Percentiles rank a stretch among this genome's conserved stretches.
Evolutionary conservation across 2,797 vertebrate genomes (phyloP).

Genomic region (Leptodactylus fallax): DNA sequence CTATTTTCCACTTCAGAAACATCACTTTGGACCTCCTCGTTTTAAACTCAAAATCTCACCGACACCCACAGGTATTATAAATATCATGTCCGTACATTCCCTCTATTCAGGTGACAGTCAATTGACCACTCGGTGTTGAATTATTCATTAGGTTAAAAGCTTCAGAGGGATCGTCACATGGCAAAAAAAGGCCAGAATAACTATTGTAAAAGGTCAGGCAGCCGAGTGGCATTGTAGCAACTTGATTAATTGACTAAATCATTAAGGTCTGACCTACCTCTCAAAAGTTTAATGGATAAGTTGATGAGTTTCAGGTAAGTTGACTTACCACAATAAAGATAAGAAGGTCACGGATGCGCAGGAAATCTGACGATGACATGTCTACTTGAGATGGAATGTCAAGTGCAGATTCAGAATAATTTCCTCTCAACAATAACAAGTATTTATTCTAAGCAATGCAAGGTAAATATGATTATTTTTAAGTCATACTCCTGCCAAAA

Average conservation of each 20-base stretch:
- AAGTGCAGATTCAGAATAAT: conserved; percentile 22
- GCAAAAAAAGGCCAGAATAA: conserved; percentile 70
- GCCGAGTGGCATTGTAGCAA: conserved; percentile 58
- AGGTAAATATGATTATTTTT: conserved; percentile 28
- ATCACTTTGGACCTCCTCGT: conserved; percentile 16
- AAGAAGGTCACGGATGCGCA: conserved; percentile 53
- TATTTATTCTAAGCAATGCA: conserved; percentile 31
- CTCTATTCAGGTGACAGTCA: conserved; percentile 50
- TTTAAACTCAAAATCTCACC: conserved; percentile 22
- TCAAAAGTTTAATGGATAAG: conserved; percentile 69
- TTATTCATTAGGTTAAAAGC: conserved; percentile 65
- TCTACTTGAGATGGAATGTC: conserved; percentile 40
- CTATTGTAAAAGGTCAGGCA: conserved; percentile 64
- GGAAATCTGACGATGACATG: conserved; percentile 59
- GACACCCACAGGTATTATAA: conserved; percentile 46
- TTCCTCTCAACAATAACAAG: conserved; percentile 28
- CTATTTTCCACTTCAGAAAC: conserved; percentile 58
- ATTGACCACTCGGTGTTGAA: conserved; percentile 65
- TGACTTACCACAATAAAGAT: conserved; percentile 60
- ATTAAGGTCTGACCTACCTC: conserved; percentile 68
- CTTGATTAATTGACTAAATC: conserved; percentile 73
- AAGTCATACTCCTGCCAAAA: not conserved
- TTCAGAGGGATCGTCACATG: conserved; percentile 64
- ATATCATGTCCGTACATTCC: conserved; percentile 45
- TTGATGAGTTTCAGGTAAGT: conserved; percentile 69